These are phyloP conservation scores for Elegia similella DNA, from an alignment of 2,888 invertebrate genomes.

Conservation along the genomic window DNA sequence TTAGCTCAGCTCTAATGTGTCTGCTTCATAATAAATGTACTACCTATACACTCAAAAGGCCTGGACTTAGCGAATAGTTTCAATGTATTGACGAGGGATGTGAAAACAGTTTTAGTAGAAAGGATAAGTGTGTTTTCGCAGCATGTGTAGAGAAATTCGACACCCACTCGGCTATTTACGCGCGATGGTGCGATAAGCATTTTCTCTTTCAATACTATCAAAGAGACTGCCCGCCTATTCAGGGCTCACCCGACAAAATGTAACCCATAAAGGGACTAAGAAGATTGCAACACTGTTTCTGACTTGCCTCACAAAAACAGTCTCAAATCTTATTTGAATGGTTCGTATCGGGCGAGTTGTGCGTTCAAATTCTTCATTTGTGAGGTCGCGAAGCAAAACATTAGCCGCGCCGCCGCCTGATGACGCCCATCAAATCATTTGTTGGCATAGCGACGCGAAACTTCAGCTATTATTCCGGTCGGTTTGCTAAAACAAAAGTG, in stretches of 20 bases:
- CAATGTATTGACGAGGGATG: conserved; percentile 61
- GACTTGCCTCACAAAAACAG: conserved; percentile 50
- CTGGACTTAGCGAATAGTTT: conserved; percentile 57
- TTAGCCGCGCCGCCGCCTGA: conserved; percentile 58
- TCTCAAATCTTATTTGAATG: conserved; percentile 48
- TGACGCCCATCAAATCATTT: conserved; percentile 73
- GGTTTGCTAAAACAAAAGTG: conserved; percentile 72
- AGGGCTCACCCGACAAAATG: conserved; percentile 63
- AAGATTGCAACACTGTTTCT: conserved; percentile 59
- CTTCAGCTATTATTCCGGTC: conserved; percentile 72
- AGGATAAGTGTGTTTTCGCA: conserved; percentile 76
- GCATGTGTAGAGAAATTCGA: conserved; percentile 73
- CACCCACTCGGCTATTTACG: conserved; percentile 74
- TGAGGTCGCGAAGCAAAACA: conserved; percentile 49
- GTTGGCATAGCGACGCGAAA: conserved; percentile 68
- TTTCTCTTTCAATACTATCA: conserved; percentile 78
- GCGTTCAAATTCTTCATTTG: conserved; percentile 48
- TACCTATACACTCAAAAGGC: conserved; percentile 52
- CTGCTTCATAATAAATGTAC: conserved; percentile 37
- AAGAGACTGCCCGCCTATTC: conserved; percentile 75
- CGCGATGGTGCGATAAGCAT: conserved; percentile 77
- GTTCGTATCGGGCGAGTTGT: conserved; percentile 33
- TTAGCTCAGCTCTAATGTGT: conserved; percentile 26
- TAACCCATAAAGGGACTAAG: conserved; percentile 66
- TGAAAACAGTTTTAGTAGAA: conserved; percentile 74